Evolutionary conservation across 2,888 invertebrate genomes (phyloP).

Genomic region (Rambutsinella grinnellia): DNA sequence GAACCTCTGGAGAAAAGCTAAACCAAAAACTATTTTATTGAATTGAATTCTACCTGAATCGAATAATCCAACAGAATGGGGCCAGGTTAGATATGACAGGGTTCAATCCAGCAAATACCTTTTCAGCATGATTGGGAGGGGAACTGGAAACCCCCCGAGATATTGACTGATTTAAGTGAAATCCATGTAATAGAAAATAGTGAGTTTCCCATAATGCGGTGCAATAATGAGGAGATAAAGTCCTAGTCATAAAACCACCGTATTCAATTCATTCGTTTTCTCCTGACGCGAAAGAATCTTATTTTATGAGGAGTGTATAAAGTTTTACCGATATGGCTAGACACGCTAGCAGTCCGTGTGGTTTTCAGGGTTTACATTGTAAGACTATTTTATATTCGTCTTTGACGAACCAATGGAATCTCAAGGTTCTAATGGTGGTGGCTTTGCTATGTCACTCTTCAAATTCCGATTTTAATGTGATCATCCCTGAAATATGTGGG

Average conservation of each 20-base stretch:
- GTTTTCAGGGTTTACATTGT: no score
- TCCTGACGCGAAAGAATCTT: background rate
- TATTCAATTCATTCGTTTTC: background rate
- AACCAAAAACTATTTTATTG: no score
- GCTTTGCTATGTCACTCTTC: slow-evolving; percentile 52
- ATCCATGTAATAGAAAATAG: background rate
- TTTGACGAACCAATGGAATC: slow-evolving; percentile 25
- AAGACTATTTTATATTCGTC: no score
- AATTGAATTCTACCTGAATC: no score
- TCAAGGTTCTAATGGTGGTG: slow-evolving; percentile 34
- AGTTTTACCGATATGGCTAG: slow-evolving; percentile 21
- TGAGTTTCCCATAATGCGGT: slow-evolving; percentile 12
- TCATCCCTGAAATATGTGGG: slow-evolving; percentile 64
- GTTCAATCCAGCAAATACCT: no score
- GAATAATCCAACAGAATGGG: no score
- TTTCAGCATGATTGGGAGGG: no score
- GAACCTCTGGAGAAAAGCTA: no score
- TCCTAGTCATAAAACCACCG: background rate
- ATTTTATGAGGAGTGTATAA: background rate
- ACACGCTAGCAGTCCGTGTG: no score
- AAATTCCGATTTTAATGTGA: slow-evolving; percentile 64
- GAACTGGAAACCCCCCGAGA: slow-evolving; percentile 8
- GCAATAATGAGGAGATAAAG: slow-evolving; percentile 11
- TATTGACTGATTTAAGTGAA: slow-evolving; percentile 29
- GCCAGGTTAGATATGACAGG: no score